Evolutionary conservation across 2,888 invertebrate genomes (phyloP), one percentile per base, ranked within the genome.

Genomic region (Drosophila testacea): DNA sequence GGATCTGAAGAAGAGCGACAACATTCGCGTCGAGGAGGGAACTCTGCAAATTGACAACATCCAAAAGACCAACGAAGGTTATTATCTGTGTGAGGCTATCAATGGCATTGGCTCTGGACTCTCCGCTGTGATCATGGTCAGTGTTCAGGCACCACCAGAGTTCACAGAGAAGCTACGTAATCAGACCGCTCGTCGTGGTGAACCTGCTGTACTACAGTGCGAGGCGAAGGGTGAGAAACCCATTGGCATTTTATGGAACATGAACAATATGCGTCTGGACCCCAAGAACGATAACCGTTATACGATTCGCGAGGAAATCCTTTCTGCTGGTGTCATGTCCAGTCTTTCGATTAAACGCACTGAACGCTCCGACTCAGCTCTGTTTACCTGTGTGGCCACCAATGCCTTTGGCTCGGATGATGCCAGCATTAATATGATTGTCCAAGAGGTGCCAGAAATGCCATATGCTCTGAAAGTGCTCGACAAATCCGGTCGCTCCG

Each of bases 71-170:
- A 98, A 98, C 91, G 97, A 98, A 93, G 98, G 98, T 27, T 97
- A 97, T 91, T 98, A 98, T 92, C 94, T 98, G 46, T 99, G 99
- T 92, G 98, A 98, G 93, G 98, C 98, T 67, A 97, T 97, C 51
- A 99, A 99, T 93, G 97, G 98, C 85, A 98, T 99, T 86, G 98
- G 98, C 71, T 97, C 98, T 71, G 98, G 98, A 89, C 94, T 98
- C 36, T 98, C 98, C 59, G 98, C 98, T 81, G 98, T 98, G 27
- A 97, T 98, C 83, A 95, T 97, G 84, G 96, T 99, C 78, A 97
- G 97, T 82, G 98, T 98, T 42, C 98, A 98, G 96, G 98, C 98
- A 67, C 98, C 98, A 69, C 98, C 98, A 34, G 97, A 98, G 93
- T 98, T 98, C 90, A 97, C 98, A 89, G 97, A 97, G 82, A 98